Base-by-base conservation (phyloP, 2,113 vertebrate genomes). In the Brachypodius melanocephalos region DNA sequence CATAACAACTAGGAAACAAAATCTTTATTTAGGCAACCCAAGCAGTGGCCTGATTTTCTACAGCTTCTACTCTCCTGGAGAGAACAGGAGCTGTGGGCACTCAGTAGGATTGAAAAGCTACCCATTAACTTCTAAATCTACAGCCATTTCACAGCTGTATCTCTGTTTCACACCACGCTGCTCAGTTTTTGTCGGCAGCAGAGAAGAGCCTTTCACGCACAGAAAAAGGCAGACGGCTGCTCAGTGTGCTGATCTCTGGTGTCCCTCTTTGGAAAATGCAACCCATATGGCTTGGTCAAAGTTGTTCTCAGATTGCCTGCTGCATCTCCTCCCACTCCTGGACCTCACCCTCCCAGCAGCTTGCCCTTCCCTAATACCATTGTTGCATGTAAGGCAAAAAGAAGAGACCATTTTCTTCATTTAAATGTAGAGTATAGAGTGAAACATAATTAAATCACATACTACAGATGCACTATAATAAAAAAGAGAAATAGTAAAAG, bases 401-500 rank as follows among this genome's bases (percentile, higher is more conserved):
- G 21, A 42, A 29, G 12, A 72, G 14, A 86, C 20, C 6, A 24
- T 86, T 94, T 49, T 73, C 40, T 95, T 96, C 67, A 95, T 96
- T 97, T 96, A 92, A 74, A 89, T 95, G 85, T 57, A 69, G 38
- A 91, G 75, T 81, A 83, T 51, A 78, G 55, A 93, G 89, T 96
- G 95, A 97, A 88, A 80, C 88, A 61, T 95, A 96, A 97, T 97
- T 96, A 97, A 97, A 90, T 74, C 84, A 86, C 71, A 20, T 74
- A 78, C 57, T 93, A 95, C 91, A 96, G 94, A 96, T 92, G 90
- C 72, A 91, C 66, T 93, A 49, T 55, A 95, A 95, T 95, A 96
- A 92, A 96, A 94, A 96, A 89, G 89, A 96, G 87, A 93, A 96
- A 92, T 57, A 95, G 80, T 80, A 78, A 93, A 95, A 96, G 92